These are phyloP conservation scores for Rattus rattus DNA, from an alignment of 2,113 vertebrate species.

Conservation along the genomic window DNA sequence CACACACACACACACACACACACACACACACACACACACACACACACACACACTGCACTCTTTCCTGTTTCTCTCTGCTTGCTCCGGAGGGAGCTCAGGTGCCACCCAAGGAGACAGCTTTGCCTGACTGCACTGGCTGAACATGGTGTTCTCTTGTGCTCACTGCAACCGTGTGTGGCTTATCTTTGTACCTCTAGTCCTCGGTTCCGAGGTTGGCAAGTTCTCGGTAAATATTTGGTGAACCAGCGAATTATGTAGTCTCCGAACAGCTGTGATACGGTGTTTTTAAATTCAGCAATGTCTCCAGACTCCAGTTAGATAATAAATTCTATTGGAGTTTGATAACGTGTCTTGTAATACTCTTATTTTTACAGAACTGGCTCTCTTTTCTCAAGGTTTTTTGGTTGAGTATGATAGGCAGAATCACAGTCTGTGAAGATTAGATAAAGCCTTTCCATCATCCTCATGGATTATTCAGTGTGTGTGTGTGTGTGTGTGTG, in stretches of 20 bases:
- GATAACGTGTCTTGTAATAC: not conserved
- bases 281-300: constrained; percentile 24
- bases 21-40: not conserved
- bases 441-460: not conserved
- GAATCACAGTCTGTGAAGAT: not conserved
- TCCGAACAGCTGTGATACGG: not conserved
- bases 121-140: not conserved
- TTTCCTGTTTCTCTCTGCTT: not conserved
- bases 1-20: not conserved
- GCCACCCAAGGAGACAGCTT: not conserved
- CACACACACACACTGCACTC: not conserved
- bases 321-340: not conserved
- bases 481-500: not conserved
- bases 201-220: not conserved
- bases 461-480: not conserved
- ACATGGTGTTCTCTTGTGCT: not conserved
- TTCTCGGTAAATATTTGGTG: not conserved
- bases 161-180: not conserved
- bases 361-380: constrained; percentile 21
- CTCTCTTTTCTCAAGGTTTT: constrained; percentile 10
- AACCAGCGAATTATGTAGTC: not conserved
- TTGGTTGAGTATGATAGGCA: not conserved
- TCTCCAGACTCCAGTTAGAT: not conserved
- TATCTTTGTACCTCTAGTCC: not conserved
- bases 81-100: not conserved